phyloP scores from a whole-genome alignment of 2,888 invertebrate species.

The Lampropteryx suffumata region DNA sequence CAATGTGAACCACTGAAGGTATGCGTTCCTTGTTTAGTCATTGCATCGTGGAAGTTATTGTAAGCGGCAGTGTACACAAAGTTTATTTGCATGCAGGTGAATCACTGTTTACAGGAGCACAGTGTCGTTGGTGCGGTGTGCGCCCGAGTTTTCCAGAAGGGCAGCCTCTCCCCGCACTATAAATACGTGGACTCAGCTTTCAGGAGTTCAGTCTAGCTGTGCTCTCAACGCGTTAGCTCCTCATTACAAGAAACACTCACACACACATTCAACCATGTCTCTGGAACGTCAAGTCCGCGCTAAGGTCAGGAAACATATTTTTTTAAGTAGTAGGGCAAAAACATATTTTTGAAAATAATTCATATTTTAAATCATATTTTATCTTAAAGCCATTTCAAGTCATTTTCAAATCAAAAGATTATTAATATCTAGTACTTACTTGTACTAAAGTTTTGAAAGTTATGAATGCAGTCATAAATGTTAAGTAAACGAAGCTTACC shows the following conservation, averaged over 20 bases:
- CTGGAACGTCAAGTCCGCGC: slow-evolving; percentile 95
- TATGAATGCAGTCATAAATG: too few species aligned
- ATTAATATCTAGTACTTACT: too few species aligned
- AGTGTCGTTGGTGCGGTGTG: slow-evolving; percentile 51
- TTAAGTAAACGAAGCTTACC: too few species aligned
- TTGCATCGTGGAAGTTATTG: too few species aligned
- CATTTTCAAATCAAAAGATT: too few species aligned
- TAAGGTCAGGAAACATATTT: slow-evolving; percentile 83
- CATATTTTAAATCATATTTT: too few species aligned
- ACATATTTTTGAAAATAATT: too few species aligned
- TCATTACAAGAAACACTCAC: slow-evolving; percentile 50
- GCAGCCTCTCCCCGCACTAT: slow-evolving; percentile 67
- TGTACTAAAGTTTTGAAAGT: too few species aligned
- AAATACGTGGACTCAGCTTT: slow-evolving; percentile 71
- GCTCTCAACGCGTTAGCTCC: slow-evolving; percentile 62
- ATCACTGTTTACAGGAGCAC: slow-evolving; percentile 45
- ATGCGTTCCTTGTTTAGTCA: too few species aligned
- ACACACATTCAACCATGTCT: slow-evolving; percentile 86
- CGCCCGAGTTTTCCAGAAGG: slow-evolving; percentile 76
- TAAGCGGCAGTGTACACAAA: slow-evolving; percentile 51
- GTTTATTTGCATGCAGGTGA: slow-evolving; percentile 46
- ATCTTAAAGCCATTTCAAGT: too few species aligned
- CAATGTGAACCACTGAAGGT: too few species aligned
- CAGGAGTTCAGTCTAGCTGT: slow-evolving; percentile 79
- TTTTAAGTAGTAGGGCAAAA: too few species aligned